phyloP scores from a whole-genome alignment of 2,888 invertebrate species.

The Lissocephala sabroskyi region DNA sequence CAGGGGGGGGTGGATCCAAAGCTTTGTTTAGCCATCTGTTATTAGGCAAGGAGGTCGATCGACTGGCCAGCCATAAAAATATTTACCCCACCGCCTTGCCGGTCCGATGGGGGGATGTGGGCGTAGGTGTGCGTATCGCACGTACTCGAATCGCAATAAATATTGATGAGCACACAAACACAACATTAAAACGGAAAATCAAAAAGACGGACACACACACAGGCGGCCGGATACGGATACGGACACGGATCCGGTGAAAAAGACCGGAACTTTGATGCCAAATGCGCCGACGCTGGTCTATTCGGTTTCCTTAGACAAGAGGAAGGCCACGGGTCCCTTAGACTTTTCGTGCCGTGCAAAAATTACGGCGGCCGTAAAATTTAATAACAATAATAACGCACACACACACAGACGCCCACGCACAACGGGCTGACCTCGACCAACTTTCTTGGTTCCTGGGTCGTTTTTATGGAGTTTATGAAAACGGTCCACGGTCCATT shows the following conservation, averaged over 20 bases:
- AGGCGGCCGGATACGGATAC: too few species aligned
- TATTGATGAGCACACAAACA: conserved; percentile 64
- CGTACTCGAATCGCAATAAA: conserved; percentile 62
- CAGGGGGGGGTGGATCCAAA: not conserved
- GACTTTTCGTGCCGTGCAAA: too few species aligned
- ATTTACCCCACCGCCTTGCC: conserved; percentile 19
- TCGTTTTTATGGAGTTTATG: conserved; percentile 24
- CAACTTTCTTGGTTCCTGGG: not conserved
- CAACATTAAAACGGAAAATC: conserved; percentile 49
- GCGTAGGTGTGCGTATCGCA: conserved; percentile 39
- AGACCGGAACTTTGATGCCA: not conserved
- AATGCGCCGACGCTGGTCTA: not conserved
- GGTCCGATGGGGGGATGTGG: not conserved
- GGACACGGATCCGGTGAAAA: too few species aligned
- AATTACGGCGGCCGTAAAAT: conserved; percentile 44
- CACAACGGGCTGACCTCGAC: not conserved
- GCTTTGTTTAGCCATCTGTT: not conserved
- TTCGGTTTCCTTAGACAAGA: too few species aligned
- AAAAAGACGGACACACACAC: not conserved
- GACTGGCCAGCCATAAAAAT: conserved; percentile 28
- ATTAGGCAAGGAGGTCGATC: not conserved
- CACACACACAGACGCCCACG: not conserved
- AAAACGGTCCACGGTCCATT: conserved; percentile 21
- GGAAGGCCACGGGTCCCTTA: too few species aligned
- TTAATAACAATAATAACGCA: conserved; percentile 62